These are phyloP conservation scores for Chiloscyllium plagiosum DNA, from an alignment of 2,113 vertebrate genomes.

Conservation along the genomic window DNA sequence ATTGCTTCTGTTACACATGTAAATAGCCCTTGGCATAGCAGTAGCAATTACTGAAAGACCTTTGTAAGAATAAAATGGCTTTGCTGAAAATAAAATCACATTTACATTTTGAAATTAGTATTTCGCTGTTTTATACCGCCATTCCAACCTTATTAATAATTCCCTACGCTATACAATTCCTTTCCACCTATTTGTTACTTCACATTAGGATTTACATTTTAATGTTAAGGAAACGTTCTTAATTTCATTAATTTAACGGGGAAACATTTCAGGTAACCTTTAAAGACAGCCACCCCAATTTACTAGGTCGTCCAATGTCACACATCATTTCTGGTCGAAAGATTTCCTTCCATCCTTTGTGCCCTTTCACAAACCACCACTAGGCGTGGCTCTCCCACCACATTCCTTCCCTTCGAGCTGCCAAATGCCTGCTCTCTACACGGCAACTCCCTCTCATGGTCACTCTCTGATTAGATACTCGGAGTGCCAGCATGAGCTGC, in stretches of 20 bases:
- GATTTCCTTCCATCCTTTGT: neutral
- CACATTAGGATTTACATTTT: conserved; percentile 13
- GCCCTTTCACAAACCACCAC: neutral
- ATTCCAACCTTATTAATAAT: conserved; percentile 18
- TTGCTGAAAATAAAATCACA: conserved; percentile 26
- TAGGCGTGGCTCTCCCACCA: neutral
- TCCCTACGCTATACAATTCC: neutral
- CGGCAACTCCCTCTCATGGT: neutral
- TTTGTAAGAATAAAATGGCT: conserved; percentile 32
- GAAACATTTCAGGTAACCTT: neutral
- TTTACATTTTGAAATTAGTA: conserved; percentile 34
- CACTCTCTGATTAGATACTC: neutral
- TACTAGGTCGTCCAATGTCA: neutral
- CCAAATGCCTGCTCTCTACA: neutral
- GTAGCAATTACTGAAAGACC: conserved; percentile 30
- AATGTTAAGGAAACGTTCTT: neutral
- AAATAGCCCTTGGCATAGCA: conserved; percentile 32
- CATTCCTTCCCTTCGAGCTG: neutral
- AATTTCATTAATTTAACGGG: neutral
- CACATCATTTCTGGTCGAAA: neutral
- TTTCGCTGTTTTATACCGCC: conserved; percentile 10
- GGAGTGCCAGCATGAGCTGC: neutral
- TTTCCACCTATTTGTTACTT: conserved; percentile 14
- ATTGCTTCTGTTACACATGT: conserved; percentile 35
- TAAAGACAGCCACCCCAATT: neutral